A percentile compares a stretch with the other conserved stretches of the same genome.
phyloP scores from a whole-genome alignment of 2,113 vertebrate genomes.

The Oryzias melastigma region DNA sequence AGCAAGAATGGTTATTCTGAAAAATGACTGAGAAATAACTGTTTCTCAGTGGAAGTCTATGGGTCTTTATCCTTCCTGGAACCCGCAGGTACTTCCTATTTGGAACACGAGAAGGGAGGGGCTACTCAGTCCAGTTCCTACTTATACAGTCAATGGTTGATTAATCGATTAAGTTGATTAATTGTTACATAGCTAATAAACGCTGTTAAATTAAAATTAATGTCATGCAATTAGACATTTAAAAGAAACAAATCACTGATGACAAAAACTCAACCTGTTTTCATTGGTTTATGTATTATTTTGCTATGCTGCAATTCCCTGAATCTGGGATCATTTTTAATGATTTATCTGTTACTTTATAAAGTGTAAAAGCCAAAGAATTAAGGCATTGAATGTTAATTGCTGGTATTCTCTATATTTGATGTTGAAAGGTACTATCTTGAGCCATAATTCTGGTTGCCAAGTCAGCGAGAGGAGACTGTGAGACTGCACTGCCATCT shows the following conservation, averaged over 20 bases:
- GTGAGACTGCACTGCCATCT: constrained; percentile 50
- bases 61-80: too few relatives aligned
- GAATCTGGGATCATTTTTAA: constrained; percentile 55
- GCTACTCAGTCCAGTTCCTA: too few relatives aligned
- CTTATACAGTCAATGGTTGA: too few relatives aligned
- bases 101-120: too few relatives aligned
- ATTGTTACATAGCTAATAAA: constrained; percentile 12
- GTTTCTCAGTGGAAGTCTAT: too few relatives aligned
- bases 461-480: constrained; percentile 70
- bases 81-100: too few relatives aligned
- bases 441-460: constrained; percentile 68
- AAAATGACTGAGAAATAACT: too few relatives aligned
- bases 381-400: constrained; percentile 60
- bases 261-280: constrained; percentile 10
- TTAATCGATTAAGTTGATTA: too few relatives aligned
- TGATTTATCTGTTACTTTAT: constrained; percentile 30
- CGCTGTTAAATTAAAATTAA: constrained; percentile 37
- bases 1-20: too few relatives aligned
- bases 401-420: constrained; percentile 62
- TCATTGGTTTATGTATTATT: constrained; percentile 29
- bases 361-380: constrained; percentile 47
- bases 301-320: constrained; percentile 14
- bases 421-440: constrained; percentile 66
- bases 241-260: constrained; percentile 41
- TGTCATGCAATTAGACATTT: constrained; percentile 36